phyloP scores from a whole-genome alignment of 2,113 vertebrate genomes.

The Periophthalmus modestus region DNA sequence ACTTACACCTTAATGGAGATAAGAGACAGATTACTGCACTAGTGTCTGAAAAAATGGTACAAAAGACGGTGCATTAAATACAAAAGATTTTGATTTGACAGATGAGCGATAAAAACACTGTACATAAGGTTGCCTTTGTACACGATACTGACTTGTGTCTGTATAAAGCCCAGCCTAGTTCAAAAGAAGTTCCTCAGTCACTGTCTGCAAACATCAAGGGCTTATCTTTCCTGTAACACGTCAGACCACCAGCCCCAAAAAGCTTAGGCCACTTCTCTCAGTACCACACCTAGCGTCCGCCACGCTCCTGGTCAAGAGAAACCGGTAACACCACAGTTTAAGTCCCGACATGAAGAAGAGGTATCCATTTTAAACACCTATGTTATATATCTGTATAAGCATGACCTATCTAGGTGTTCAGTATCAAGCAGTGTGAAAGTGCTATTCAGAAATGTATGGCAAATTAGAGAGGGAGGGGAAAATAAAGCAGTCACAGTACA shows the following conservation, averaged over 20 bases:
- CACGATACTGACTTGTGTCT: constrained; percentile 61
- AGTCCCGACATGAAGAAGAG: constrained; percentile 67
- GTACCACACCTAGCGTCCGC: constrained; percentile 31
- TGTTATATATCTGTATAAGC: constrained; percentile 62
- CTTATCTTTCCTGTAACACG: constrained; percentile 15
- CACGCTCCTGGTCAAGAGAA: constrained; percentile 42
- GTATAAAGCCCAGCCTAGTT: constrained; percentile 54
- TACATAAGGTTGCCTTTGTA: constrained; percentile 72
- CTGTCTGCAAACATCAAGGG: constrained; percentile 18
- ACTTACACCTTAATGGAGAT: constrained; percentile 40
- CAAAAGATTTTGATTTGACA: constrained; percentile 65
- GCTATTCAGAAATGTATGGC: constrained; percentile 71
- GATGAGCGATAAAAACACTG: constrained; percentile 77
- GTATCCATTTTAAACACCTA: constrained; percentile 73
- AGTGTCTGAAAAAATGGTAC: constrained; percentile 68
- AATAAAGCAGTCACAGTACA: constrained; percentile 64
- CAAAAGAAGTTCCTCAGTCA: constrained; percentile 34
- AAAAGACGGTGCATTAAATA: constrained; percentile 74
- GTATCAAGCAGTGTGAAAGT: constrained; percentile 70
- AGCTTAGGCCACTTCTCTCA: constrained; percentile 51
- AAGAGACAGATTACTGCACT: constrained; percentile 65
- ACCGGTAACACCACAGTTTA: constrained; percentile 66
- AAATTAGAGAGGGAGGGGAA: constrained; percentile 28
- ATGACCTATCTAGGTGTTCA: constrained; percentile 56
- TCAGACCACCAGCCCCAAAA: constrained; percentile 39